phyloP scores from a whole-genome alignment of 1,140 invertebrate species.

The Brachionus manjavacas region DNA sequence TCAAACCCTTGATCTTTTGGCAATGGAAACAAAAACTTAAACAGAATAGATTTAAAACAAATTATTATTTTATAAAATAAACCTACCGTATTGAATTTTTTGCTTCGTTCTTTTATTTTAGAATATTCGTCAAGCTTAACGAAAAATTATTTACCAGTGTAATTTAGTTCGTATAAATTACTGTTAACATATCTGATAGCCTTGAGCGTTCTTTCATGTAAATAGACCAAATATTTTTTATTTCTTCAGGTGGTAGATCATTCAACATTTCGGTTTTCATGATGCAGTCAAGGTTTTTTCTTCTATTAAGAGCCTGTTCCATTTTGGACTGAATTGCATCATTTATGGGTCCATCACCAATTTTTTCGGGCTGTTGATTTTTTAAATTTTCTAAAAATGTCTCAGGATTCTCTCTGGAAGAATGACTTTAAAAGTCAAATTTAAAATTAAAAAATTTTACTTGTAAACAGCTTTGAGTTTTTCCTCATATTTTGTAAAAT shows the following conservation, averaged over 20 bases:
- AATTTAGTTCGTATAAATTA: not conserved
- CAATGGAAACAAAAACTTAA: slow-evolving; percentile 36
- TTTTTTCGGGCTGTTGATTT: slow-evolving; percentile 25
- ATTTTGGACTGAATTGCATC: slow-evolving; percentile 11
- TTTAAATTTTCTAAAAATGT: not conserved
- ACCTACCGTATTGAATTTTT: slow-evolving; percentile 28
- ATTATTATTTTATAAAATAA: not conserved
- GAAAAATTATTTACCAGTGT: not conserved
- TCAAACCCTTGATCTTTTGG: slow-evolving; percentile 39
- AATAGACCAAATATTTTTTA: slow-evolving; percentile 35
- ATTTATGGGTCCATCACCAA: not conserved
- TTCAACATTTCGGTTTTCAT: slow-evolving; percentile 29
- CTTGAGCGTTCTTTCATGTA: slow-evolving; percentile 24
- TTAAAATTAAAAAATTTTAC: not conserved
- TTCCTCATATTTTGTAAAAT: slow-evolving; percentile 34
- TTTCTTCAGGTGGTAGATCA: not conserved
- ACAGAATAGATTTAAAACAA: too few relatives aligned
- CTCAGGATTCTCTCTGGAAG: not conserved
- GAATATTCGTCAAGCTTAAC: slow-evolving; percentile 7
- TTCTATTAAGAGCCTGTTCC: not conserved
- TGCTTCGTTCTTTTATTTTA: not conserved
- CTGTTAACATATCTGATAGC: slow-evolving; percentile 11
- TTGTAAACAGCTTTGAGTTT: slow-evolving; percentile 41
- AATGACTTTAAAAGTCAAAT: not conserved
- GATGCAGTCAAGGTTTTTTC: slow-evolving; percentile 8